Conservation (phyloP, 2,797 vertebrate genomes). For the Leuciscus waleckii region DNA sequence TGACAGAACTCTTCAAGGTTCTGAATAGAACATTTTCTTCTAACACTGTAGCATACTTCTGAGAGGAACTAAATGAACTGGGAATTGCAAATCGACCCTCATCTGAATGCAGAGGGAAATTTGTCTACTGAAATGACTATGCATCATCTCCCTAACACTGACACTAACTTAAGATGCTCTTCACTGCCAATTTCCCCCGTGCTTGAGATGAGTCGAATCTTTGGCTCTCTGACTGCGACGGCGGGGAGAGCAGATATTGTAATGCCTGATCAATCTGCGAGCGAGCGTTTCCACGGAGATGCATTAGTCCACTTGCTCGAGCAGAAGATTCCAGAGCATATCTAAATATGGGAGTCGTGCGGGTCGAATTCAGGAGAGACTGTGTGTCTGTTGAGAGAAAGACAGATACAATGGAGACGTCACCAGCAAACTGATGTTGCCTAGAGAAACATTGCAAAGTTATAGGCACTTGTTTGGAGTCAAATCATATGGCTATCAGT, state of each 20-base stretch:
- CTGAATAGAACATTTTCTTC: not conserved
- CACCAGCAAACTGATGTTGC: constrained; percentile 50
- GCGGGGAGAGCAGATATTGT: constrained; percentile 97
- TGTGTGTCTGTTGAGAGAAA: constrained; percentile 81
- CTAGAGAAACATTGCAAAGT: constrained; percentile 26
- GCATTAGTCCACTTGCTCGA: constrained; percentile 97
- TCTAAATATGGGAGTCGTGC: constrained; percentile 93
- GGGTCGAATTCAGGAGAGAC: constrained; percentile 82
- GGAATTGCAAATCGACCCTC: not conserved
- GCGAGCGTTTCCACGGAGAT: constrained; percentile 91
- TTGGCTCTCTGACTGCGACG: constrained; percentile 93
- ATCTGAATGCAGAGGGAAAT: constrained; percentile 2
- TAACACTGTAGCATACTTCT: not conserved
- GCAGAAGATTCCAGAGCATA: constrained; percentile 88
- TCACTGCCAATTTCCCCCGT: constrained; percentile 98
- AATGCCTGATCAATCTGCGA: constrained; percentile 98
- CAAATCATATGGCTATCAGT: not conserved
- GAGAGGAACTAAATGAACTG: not conserved
- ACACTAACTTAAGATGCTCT: constrained; percentile 53
- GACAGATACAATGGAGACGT: constrained; percentile 57
- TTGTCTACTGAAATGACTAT: constrained; percentile 13
- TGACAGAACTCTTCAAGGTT: not conserved
- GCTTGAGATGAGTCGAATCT: constrained; percentile 93
- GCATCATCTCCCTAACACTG: not conserved
- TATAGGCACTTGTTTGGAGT: not conserved